Evolutionary conservation across 2,888 invertebrate species (phyloP).

Genomic region (Athripsodes cinereus): DNA sequence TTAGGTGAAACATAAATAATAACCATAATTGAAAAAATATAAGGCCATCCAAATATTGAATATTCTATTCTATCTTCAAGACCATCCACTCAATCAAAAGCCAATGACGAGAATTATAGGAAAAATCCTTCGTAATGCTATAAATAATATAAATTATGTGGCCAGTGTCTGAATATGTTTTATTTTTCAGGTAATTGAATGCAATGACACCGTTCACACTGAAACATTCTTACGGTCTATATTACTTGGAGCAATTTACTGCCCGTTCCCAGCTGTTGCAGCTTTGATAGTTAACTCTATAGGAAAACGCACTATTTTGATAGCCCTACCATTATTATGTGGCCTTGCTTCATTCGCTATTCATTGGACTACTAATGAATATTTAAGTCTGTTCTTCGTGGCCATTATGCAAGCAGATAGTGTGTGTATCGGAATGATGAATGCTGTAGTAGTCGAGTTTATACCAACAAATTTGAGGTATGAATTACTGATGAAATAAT

Average conservation of each 20-base stretch:
- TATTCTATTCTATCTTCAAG: too few species aligned
- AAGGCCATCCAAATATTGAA: too few species aligned
- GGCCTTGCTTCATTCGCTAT: conserved; percentile 53
- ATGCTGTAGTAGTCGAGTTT: conserved; percentile 52
- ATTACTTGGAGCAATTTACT: conserved; percentile 59
- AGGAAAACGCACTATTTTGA: conserved; percentile 53
- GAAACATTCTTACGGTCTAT: conserved; percentile 60
- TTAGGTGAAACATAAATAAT: too few species aligned
- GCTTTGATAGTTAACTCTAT: conserved; percentile 52
- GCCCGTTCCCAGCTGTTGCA: conserved; percentile 57
- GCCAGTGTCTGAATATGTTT: too few species aligned
- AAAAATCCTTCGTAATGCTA: too few species aligned
- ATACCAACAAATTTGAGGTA: conserved; percentile 49
- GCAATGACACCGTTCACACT: conserved; percentile 51
- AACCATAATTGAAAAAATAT: too few species aligned
- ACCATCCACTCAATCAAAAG: too few species aligned
- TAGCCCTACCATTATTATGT: conserved; percentile 45
- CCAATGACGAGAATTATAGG: too few species aligned
- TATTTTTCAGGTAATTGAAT: conserved; percentile 30
- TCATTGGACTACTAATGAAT: conserved; percentile 53
- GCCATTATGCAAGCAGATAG: conserved; percentile 51
- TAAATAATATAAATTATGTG: too few species aligned
- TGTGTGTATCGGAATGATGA: conserved; percentile 52
- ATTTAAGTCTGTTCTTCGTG: conserved; percentile 53
- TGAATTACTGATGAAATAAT: background rate